Percentiles rank a stretch among this genome's conserved stretches.
These are phyloP conservation scores for Amiota mariae DNA, from an alignment of 2,888 invertebrate species.

Conservation along the genomic window DNA sequence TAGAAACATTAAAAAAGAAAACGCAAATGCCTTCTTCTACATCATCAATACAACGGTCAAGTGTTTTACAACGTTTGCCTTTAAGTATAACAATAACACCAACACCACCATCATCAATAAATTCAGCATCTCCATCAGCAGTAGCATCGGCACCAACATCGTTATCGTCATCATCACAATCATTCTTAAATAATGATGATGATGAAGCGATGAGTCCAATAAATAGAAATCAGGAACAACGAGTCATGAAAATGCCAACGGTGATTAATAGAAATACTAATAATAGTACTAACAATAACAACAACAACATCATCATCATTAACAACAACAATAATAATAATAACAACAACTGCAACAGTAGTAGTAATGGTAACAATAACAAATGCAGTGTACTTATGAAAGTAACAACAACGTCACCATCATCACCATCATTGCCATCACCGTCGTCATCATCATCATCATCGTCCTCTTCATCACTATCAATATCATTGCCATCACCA, in stretches of 20 bases:
- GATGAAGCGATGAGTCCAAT: background rate
- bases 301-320: background rate
- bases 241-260: background rate
- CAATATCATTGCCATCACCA: background rate
- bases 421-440: constrained; percentile 19
- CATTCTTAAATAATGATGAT: background rate
- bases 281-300: background rate
- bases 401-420: background rate
- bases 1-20: background rate
- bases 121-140: constrained; percentile 13
- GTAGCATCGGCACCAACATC: background rate
- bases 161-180: background rate
- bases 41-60: constrained; percentile 31
- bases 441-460: background rate
- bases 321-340: background rate
- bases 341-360: background rate
- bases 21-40: constrained; percentile 39
- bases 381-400: constrained; percentile 6
- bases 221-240: no score
- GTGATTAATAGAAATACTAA: background rate
- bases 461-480: background rate
- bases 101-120: constrained; percentile 1
- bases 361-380: background rate
- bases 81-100: constrained; percentile 27
- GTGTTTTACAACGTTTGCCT: constrained; percentile 42